phyloP scores from a whole-genome alignment of 2,797 vertebrate species.

The Cryptoprocta ferox region DNA sequence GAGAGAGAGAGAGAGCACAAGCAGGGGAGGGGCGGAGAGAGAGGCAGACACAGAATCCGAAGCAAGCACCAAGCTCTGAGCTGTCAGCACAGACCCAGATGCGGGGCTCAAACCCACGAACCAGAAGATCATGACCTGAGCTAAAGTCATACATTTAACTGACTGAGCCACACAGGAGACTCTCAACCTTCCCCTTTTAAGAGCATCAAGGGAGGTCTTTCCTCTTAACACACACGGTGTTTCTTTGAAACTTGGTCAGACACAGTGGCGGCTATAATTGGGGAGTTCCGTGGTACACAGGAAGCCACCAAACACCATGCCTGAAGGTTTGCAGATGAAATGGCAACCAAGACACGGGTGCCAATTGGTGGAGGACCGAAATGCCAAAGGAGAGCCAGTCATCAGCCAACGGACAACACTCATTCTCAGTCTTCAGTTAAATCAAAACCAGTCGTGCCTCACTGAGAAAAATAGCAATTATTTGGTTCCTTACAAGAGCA shows the following conservation, averaged over 20 bases:
- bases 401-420: background rate
- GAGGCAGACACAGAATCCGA: too few species aligned
- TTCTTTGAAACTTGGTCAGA: background rate
- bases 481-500: slow-evolving; percentile 52
- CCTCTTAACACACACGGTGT: background rate
- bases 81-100: too few species aligned
- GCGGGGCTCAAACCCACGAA: too few species aligned
- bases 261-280: background rate
- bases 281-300: background rate
- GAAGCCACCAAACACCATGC: background rate
- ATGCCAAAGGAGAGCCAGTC: background rate
- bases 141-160: accelerated
- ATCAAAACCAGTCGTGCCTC: slow-evolving; percentile 61
- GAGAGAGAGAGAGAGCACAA: too few species aligned
- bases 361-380: background rate
- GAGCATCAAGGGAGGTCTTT: background rate
- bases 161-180: background rate
- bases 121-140: too few species aligned
- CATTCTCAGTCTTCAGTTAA: slow-evolving; percentile 39
- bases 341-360: background rate
- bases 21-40: too few species aligned
- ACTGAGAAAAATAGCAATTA: slow-evolving; percentile 63
- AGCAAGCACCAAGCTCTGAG: too few species aligned
- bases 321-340: background rate
- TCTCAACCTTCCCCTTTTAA: background rate